phyloP scores from a whole-genome alignment of 2,797 vertebrate genomes.

The Microctenopoma steveboyesi region DNA sequence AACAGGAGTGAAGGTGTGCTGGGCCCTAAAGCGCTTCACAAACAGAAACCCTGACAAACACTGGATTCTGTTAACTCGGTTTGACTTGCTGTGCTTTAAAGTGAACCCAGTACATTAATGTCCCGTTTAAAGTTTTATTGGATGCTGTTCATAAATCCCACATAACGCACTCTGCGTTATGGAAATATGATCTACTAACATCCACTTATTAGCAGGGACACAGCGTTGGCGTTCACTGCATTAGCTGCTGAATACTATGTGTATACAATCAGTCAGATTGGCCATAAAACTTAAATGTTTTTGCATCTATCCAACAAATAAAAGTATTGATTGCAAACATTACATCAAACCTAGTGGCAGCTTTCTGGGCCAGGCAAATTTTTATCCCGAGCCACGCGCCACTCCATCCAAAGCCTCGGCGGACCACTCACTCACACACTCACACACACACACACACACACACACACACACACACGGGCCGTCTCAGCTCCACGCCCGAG shows the following conservation, averaged over 20 bases:
- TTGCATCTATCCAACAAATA: conserved; percentile 23
- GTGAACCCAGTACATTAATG: conserved; percentile 24
- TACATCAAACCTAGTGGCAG: conserved; percentile 11
- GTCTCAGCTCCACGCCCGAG: conserved; percentile 37
- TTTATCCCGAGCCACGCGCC: conserved; percentile 21
- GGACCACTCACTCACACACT: conserved; percentile 30
- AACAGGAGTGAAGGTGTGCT: too few relatives aligned
- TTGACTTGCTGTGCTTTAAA: conserved; percentile 18
- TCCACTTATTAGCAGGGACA: background rate
- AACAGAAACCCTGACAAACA: background rate
- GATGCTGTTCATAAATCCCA: conserved; percentile 30
- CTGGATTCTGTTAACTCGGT: background rate
- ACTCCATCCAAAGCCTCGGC: conserved; percentile 5
- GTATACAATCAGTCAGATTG: too few relatives aligned
- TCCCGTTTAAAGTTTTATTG: conserved; percentile 34
- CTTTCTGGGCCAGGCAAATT: conserved; percentile 17
- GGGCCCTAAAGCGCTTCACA: too few relatives aligned
- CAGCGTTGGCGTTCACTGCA: background rate
- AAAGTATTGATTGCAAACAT: conserved; percentile 25
- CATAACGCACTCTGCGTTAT: conserved; percentile 6
- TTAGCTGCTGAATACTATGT: background rate
- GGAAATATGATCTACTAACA: conserved; percentile 23
- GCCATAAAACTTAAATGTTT: too few relatives aligned
- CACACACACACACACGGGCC: conserved; percentile 8
- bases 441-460: conserved; percentile 32